phyloP scores from a whole-genome alignment of 2,113 vertebrate species.

The Carassius auratus region DNA sequence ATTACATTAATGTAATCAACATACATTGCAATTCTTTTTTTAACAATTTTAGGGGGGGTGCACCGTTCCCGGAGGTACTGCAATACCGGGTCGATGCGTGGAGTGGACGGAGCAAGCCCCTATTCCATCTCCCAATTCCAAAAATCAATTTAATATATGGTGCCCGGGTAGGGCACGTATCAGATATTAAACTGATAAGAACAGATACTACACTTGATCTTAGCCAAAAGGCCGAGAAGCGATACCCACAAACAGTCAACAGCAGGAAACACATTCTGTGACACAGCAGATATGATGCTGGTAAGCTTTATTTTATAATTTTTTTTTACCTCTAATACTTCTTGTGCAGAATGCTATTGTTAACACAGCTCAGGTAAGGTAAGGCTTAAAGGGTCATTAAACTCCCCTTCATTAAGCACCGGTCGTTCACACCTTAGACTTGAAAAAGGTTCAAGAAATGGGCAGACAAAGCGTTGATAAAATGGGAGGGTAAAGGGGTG shows the following conservation, averaged over 20 bases:
- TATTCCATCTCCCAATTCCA: slow-evolving; percentile 60
- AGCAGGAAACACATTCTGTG: accelerated
- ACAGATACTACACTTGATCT: slow-evolving; percentile 71
- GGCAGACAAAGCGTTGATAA: not conserved
- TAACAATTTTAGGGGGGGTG: not conserved
- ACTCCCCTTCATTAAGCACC: not conserved
- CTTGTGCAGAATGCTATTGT: too few relatives aligned
- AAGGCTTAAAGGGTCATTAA: not conserved
- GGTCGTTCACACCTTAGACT: not conserved
- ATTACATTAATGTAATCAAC: too few relatives aligned
- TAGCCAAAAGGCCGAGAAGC: slow-evolving; percentile 10
- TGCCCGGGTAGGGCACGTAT: slow-evolving; percentile 69
- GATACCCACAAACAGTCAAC: accelerated
- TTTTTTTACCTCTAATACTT: not conserved
- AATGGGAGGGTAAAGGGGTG: not conserved
- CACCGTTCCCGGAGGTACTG: slow-evolving; percentile 70
- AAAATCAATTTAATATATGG: slow-evolving; percentile 57
- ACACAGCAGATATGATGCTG: not conserved
- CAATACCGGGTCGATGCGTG: slow-evolving; percentile 76
- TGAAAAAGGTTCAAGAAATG: not conserved
- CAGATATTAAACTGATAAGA: slow-evolving; percentile 82
- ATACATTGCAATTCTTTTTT: too few relatives aligned
- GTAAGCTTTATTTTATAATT: not conserved
- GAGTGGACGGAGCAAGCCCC: slow-evolving; percentile 76
- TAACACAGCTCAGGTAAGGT: not conserved